These are phyloP conservation scores for Orthosia gracilis DNA, from an alignment of 2,888 invertebrate species.

Conservation along the genomic window DNA sequence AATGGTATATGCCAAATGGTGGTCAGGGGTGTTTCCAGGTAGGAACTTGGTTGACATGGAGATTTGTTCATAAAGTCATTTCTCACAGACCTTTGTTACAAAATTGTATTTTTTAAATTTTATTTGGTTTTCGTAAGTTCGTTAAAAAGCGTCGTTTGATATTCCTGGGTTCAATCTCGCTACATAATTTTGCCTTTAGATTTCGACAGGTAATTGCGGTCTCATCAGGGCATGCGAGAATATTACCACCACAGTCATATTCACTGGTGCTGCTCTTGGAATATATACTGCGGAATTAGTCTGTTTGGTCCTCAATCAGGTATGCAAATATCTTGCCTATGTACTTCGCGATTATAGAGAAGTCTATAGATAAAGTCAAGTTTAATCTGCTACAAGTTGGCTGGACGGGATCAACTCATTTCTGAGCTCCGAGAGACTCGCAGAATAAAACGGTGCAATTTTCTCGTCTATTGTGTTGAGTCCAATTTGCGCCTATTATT, in stretches of 20 bases:
- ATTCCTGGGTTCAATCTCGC: too few relatives aligned
- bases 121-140: too few relatives aligned
- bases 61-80: too few relatives aligned
- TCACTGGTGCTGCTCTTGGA: slow-evolving; percentile 83
- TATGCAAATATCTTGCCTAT: background rate
- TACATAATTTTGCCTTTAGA: slow-evolving; percentile 70
- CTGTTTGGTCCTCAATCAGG: slow-evolving; percentile 87
- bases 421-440: slow-evolving; percentile 8
- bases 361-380: background rate
- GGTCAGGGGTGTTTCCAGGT: slow-evolving; percentile 87
- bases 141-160: too few relatives aligned
- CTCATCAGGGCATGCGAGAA: slow-evolving; percentile 85
- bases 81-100: too few relatives aligned
- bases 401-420: background rate
- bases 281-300: slow-evolving; percentile 85
- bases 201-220: slow-evolving; percentile 87
- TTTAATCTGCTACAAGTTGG: background rate
- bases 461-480: slow-evolving; percentile 20
- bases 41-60: slow-evolving; percentile 28
- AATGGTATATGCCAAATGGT: slow-evolving; percentile 83
- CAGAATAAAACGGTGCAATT: slow-evolving; percentile 46
- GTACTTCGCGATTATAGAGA: background rate
- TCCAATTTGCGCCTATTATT: slow-evolving; percentile 44
- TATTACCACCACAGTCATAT: slow-evolving; percentile 80
- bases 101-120: too few relatives aligned